phyloP scores from a whole-genome alignment of 2,888 invertebrate species.

The Dicranocentrus wangi region DNA sequence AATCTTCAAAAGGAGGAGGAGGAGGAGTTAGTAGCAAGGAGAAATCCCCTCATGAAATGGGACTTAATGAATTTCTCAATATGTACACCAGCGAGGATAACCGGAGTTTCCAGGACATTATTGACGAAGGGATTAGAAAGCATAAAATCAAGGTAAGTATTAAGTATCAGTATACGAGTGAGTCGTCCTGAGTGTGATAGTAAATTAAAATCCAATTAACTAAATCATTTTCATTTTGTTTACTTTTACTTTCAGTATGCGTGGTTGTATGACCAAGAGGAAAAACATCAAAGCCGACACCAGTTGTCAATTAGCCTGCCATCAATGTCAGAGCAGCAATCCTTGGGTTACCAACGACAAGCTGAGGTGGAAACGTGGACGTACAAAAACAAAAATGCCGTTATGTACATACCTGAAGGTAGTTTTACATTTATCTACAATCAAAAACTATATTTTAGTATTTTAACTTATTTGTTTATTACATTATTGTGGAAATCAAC shows the following conservation, averaged over 20 bases:
- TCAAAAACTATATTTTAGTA: no score
- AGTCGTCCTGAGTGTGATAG: no score
- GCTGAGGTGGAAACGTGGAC: slow-evolving; percentile 89
- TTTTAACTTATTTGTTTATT: no score
- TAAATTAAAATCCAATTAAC: no score
- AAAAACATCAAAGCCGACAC: slow-evolving; percentile 79
- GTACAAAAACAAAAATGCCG: slow-evolving; percentile 90
- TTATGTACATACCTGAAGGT: slow-evolving; percentile 96
- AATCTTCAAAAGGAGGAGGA: no score
- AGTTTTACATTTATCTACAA: no score
- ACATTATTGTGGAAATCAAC: no score
- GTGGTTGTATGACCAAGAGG: no score
- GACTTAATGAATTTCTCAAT: slow-evolving; percentile 87
- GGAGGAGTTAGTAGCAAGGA: no score
- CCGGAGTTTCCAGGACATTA: slow-evolving; percentile 93
- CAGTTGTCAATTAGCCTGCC: slow-evolving; percentile 82
- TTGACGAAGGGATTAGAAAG: slow-evolving; percentile 80
- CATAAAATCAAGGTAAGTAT: slow-evolving; percentile 78
- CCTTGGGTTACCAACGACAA: slow-evolving; percentile 78
- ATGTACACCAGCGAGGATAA: slow-evolving; percentile 97
- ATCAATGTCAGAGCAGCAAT: slow-evolving; percentile 84
- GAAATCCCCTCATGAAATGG: slow-evolving; percentile 73
- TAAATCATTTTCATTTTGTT: no score
- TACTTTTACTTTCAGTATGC: no score
- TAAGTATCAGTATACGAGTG: no score